A percentile compares a stretch with the other conserved stretches of the same genome.
These are phyloP conservation scores for Nycticebus coucang DNA, from an alignment of 2,113 vertebrate species.

Conservation along the genomic window DNA sequence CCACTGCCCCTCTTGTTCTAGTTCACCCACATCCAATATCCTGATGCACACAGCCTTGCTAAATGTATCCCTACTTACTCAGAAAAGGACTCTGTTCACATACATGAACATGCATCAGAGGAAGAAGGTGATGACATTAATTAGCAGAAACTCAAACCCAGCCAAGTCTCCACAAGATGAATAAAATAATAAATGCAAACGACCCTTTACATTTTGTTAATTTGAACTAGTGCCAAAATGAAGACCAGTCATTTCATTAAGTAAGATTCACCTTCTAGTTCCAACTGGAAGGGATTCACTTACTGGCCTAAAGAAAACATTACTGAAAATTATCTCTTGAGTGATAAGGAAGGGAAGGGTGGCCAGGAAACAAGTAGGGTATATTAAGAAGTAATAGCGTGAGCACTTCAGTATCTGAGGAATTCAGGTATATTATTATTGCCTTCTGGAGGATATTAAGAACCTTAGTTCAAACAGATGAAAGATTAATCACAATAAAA, in stretches of 20 bases:
- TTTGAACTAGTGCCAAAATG: conserved; percentile 37
- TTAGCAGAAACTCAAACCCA: conserved; percentile 33
- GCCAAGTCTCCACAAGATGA: conserved; percentile 10
- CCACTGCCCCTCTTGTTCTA: background rate
- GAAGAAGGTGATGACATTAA: background rate
- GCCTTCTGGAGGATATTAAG: background rate
- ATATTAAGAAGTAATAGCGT: conserved; percentile 30
- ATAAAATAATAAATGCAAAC: background rate
- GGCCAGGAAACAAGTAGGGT: background rate
- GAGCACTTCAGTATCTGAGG: background rate
- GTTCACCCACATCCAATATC: background rate
- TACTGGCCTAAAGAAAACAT: background rate
- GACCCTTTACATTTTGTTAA: background rate
- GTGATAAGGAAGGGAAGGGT: background rate
- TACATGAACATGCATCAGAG: background rate
- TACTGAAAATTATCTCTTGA: background rate
- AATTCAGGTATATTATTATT: background rate
- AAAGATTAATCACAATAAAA: conserved; percentile 4
- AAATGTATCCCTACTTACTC: conserved; percentile 31
- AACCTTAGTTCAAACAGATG: background rate
- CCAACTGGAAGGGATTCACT: background rate
- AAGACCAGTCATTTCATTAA: conserved; percentile 19
- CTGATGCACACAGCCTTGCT: background rate
- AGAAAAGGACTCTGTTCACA: conserved; percentile 53
- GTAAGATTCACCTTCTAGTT: background rate